Base-by-base conservation (phyloP, 2,113 vertebrate genomes). In the Triplophysa siluroides region DNA sequence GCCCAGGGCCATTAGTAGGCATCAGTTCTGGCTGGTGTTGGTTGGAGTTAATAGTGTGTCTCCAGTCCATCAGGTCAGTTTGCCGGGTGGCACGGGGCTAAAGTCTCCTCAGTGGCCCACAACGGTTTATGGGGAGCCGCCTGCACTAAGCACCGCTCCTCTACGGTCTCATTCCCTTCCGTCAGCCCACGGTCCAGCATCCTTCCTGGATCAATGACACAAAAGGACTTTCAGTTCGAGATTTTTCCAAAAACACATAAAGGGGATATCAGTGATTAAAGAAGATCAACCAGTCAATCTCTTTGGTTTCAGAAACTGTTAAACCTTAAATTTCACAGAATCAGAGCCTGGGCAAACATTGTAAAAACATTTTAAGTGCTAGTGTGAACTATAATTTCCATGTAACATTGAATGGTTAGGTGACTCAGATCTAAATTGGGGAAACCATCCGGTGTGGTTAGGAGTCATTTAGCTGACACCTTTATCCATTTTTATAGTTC, bases 21-120 rank as follows among this genome's bases (percentile, higher is more conserved):
- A 72, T 80, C 62, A 73, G 41, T 67, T 77, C 64, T 23, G 84
- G 78, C 68, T 38, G 65, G 68, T 77, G 71, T 69, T 81, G 82
- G 54, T 77, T 68, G 73, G 65, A 77, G 85, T 86, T 85, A 84
- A 82, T 82, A 78, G 88, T 71, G 80, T 80, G 82, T 87, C 73
- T 80, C 76, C 24, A 63, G 81, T 83, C 85, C 85, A 83, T 83
- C 80, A 85, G 83, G 61, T 71, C 45, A 62, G 68, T 65, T 54
- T 77, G 45, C 26, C 18, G 76, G 65, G 82, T 76, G 73, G 71
- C 70, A 81, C 65, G 24, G 26, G 14, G 41, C 75, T 70, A 74
- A 79, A 24, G 24, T 69, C 21, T 33, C 80, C 81, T 73, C 63
- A 2, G 67, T 74, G 68, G 70, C 79, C 71, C 58, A 69, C 75